Evolutionary conservation across 2,113 vertebrate species (phyloP), one percentile per base, ranked within the genome.

Genomic region (Orthonyx spaldingii): DNA sequence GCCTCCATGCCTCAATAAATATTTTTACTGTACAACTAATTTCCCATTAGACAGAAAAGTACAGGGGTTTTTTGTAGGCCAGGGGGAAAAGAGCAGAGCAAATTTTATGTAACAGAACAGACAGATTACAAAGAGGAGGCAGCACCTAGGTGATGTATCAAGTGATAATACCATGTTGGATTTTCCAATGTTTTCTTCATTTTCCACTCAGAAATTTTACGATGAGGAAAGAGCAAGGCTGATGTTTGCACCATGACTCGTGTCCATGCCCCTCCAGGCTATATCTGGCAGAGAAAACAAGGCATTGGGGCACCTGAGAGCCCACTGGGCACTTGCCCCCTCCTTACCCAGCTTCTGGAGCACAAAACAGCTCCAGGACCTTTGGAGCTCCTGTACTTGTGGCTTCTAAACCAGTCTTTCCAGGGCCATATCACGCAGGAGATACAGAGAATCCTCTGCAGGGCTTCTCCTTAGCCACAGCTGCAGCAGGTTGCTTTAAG

Each of bases 51-150:
- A 52, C 84, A 22, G 56, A 79, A 89, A 94, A 76, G 1, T 18
- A 30, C 17, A 6, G 4, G 0, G 4, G 0, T 3, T 50, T 65
- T 84, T 79, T 72, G 32, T 39, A 56, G 47, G 17, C 39, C 0
- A 0, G 10, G 5, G 12, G 13, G 2, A 1, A 13, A 28, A 61
- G 74, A 70, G 5, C 27, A 56, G 52, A 77, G 27, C 8, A 41
- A 32, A 50, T 70, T 52, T 76, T 42, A 37, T 17, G 28, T 35
- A 53, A 46, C 39, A 53, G 32, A 71, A 20, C 35, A 64, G 26
- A 42, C 10, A 53, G 14, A 55, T 69, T 61, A 44, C n/a, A 53
- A 57, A 80, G 20, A 10, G 50, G 11, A 74, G 32, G 19, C 39
- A 77, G 49, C 3, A 3, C n/a, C 71, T 32, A 7, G 13, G 28